A percentile compares a stretch with the other conserved stretches of the same genome.
These are phyloP conservation scores for Kryptolebias ocellatus DNA, from an alignment of 2,797 vertebrate genomes.

Conservation along the genomic window DNA sequence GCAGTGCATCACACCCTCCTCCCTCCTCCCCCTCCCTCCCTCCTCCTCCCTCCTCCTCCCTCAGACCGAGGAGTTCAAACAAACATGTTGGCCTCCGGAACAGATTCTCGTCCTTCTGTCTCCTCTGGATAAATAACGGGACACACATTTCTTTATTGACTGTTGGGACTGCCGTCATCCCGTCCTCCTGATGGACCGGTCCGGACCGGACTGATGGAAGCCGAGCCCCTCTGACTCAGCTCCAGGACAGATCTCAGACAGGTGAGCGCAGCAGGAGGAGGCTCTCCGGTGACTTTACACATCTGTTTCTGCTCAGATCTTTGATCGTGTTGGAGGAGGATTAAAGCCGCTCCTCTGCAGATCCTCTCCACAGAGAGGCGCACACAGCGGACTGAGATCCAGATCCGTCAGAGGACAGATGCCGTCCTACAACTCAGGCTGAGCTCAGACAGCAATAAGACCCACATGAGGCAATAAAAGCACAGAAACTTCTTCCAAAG, in stretches of 20 bases:
- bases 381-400: neutral
- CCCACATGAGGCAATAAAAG: slow-evolving; percentile 15
- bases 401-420: neutral
- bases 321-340: neutral
- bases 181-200: neutral
- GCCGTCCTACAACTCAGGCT: slow-evolving; percentile 1
- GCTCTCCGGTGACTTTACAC: neutral
- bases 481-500: slow-evolving; percentile 33
- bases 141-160: neutral
- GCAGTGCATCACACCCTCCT: slow-evolving; percentile 65
- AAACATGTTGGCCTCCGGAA: slow-evolving; percentile 10
- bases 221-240: slow-evolving; percentile 20
- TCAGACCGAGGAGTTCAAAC: slow-evolving; percentile 37
- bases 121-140: neutral
- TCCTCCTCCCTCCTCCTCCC: no score
- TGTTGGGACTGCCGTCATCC: neutral
- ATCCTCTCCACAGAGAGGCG: neutral
- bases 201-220: slow-evolving; percentile 10
- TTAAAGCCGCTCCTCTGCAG: no score
- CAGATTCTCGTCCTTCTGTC: neutral
- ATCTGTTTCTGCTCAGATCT: neutral
- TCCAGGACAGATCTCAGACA: no score
- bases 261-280: no score
- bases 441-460: slow-evolving; percentile 45
- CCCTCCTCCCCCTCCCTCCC: slow-evolving; percentile 31